Conservation (phyloP, 35 echinoderm and acorn worm genomes). For the Apostichopus japonicus region DNA sequence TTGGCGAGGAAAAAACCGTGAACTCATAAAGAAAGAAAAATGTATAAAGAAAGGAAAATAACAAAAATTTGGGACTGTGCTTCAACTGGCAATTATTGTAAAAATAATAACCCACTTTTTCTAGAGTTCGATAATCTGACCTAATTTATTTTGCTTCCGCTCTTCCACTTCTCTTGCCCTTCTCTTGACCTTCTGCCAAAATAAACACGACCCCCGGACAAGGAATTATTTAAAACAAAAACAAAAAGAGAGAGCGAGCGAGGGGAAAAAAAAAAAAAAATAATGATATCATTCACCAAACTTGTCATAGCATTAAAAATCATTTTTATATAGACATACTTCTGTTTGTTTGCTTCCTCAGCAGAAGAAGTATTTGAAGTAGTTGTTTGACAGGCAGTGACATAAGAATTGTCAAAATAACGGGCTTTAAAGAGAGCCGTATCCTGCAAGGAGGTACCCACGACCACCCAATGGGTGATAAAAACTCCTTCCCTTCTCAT, state of each 20-base stretch:
- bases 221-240: background rate
- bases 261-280: background rate
- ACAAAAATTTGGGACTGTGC: no score
- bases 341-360: background rate
- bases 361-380: background rate
- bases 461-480: slow-evolving; percentile 46
- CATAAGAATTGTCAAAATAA: slow-evolving; percentile 40
- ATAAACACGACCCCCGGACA: background rate
- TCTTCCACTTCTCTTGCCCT: background rate
- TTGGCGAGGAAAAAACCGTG: no score
- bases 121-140: background rate
- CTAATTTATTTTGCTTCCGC: slow-evolving; percentile 4
- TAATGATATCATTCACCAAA: background rate
- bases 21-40: no score
- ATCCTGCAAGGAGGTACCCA: slow-evolving; percentile 4
- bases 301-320: background rate
- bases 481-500: slow-evolving; percentile 16
- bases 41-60: no score
- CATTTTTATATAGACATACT: background rate
- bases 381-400: slow-evolving; percentile 1
- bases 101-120: background rate
- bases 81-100: no score
- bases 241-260: background rate
- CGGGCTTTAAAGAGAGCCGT: background rate
- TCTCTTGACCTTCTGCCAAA: background rate